Base-by-base conservation (phyloP, 2,113 vertebrate genomes). In the Antigone vipio region DNA sequence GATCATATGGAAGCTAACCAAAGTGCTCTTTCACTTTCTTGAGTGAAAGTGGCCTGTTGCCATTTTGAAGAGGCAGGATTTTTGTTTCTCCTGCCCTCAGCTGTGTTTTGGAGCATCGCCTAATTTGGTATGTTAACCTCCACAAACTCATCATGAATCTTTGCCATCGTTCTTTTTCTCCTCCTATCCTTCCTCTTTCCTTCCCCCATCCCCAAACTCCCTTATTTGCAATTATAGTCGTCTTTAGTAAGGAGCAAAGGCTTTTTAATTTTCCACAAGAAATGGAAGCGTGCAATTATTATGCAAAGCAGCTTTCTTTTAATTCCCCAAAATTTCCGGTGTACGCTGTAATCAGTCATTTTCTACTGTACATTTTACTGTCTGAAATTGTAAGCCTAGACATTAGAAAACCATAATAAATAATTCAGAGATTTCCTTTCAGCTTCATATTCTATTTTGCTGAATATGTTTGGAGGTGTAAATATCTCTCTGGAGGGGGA, bases 401-500 rank as follows among this genome's bases (percentile, higher is more conserved):
- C 78, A 77, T 66, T 59, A 83, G 92, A 85, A 94, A 96, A 80
- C 85, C 8, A 72, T 93, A 90, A 91, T 96, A 97, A 97, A 97
- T 93, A 89, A 97, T 91, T 93, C 89, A 95, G 83, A 89, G 85
- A 96, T 97, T 98, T 98, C 97, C 92, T 79, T 97, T 94, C 91
- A 93, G 88, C 88, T 96, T 97, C 92, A 69, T 93, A 92, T 80
- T 90, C 88, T 63, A 72, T 96, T 96, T 93, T 95, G 89, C 81
- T 79, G 89, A 75, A 56, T 92, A 81, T 91, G 62, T 96, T 97
- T 88, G 77, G 97, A 97, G 96, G 88, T 96, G 92, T 92, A 97
- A 97, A 96, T 96, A 89, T 96, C 83, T 85, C 97, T 97, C 98
- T 88, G 63, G 97, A 96, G 98, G 91, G 93, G 59, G 92, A 96